Conservation (phyloP, 2,113 vertebrate species). For the Lycaon pictus region DNA sequence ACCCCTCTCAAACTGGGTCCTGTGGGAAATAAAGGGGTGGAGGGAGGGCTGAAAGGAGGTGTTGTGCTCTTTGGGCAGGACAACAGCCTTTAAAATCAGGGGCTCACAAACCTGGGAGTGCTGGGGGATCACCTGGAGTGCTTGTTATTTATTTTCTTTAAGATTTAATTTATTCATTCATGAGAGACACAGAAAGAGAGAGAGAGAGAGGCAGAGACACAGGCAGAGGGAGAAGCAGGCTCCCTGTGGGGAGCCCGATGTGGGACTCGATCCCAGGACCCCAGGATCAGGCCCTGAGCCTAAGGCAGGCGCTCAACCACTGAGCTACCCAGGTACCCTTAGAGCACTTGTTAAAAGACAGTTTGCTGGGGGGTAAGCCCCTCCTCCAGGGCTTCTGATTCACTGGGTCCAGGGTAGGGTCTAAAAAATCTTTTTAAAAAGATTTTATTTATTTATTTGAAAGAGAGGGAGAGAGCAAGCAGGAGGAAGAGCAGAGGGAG, state of each 20-base stretch:
- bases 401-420: background rate
- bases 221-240: no score
- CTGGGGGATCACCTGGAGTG: background rate
- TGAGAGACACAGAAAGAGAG: no score
- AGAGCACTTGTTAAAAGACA: background rate
- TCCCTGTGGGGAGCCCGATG: no score
- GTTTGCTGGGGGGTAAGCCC: background rate
- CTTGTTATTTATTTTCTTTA: background rate
- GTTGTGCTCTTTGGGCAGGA: slow-evolving; percentile 80
- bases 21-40: slow-evolving; percentile 82
- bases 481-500: no score
- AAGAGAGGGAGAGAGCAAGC: no score
- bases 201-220: no score
- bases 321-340: no score
- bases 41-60: slow-evolving; percentile 83
- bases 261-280: no score
- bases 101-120: background rate
- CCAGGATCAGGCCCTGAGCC: no score
- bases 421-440: background rate
- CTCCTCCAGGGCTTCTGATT: background rate
- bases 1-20: slow-evolving; percentile 85
- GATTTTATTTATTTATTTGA: background rate
- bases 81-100: slow-evolving; percentile 78
- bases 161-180: no score
- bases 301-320: no score